A percentile compares a stretch with the other conserved stretches of the same genome.
Evolutionary conservation across 2,888 invertebrate species (phyloP).

Genomic region (Eupeodes latifasciatus): DNA sequence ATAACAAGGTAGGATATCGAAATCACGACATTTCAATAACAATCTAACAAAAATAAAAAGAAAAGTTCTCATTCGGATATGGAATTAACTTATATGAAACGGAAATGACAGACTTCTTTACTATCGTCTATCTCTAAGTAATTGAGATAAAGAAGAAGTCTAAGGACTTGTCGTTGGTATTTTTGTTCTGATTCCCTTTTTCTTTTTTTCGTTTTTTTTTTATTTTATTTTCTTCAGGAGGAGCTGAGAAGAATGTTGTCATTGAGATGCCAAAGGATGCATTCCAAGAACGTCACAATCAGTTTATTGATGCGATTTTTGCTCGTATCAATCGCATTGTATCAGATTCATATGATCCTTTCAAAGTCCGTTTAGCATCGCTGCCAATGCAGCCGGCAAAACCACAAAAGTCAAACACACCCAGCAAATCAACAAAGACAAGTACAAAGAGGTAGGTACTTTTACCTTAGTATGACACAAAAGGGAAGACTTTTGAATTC

Average conservation of each 20-base stretch:
- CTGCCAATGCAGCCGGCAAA: slow-evolving; percentile 66
- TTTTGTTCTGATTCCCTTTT: slow-evolving; percentile 38
- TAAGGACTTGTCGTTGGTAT: neutral
- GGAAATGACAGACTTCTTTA: slow-evolving; percentile 3
- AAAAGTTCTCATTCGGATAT: slow-evolving; percentile 40
- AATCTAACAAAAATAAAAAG: slow-evolving; percentile 28
- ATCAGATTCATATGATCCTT: slow-evolving; percentile 92
- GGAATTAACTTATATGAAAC: slow-evolving; percentile 15
- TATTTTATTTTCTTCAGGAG: slow-evolving; percentile 57
- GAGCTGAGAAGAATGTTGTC: slow-evolving; percentile 81
- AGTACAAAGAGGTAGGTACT: slow-evolving; percentile 64
- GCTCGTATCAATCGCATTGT: slow-evolving; percentile 92
- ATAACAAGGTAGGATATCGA: slow-evolving; percentile 20
- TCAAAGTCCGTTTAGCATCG: slow-evolving; percentile 87
- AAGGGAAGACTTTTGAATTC: too few species aligned
- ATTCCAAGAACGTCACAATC: slow-evolving; percentile 92
- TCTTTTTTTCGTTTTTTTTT: slow-evolving; percentile 12
- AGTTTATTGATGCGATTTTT: slow-evolving; percentile 93
- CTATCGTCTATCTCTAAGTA: neutral
- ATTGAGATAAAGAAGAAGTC: neutral
- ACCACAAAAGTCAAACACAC: slow-evolving; percentile 53
- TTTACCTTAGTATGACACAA: too few species aligned
- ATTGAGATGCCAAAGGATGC: slow-evolving; percentile 82
- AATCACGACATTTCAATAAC: slow-evolving; percentile 25
- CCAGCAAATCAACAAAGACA: slow-evolving; percentile 55